These are phyloP conservation scores for Pterostichus niger DNA, from an alignment of 2,888 invertebrate species.

Conservation along the genomic window DNA sequence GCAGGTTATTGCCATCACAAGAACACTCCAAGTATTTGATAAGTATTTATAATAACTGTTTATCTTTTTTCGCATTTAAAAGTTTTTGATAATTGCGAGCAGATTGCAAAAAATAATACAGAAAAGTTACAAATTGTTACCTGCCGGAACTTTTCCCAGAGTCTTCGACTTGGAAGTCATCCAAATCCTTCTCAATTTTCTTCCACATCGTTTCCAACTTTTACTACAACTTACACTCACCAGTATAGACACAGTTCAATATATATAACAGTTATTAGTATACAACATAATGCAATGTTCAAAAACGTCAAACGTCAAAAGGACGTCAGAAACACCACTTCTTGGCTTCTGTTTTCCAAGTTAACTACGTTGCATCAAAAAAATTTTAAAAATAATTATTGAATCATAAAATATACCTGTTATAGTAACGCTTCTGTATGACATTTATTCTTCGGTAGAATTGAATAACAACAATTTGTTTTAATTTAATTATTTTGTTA, in stretches of 20 bases:
- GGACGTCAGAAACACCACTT: constrained; percentile 3
- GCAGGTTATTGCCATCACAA: constrained; percentile 55
- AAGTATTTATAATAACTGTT: constrained; percentile 62
- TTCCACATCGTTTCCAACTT: not conserved
- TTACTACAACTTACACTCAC: not conserved
- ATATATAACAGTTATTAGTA: not conserved
- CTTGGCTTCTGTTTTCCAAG: constrained; percentile 6
- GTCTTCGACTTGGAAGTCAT: not conserved
- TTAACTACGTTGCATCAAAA: not conserved
- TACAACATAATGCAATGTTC: not conserved
- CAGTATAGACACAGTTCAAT: not conserved
- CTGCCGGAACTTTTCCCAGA: constrained; percentile 34
- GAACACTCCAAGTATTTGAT: constrained; percentile 33
- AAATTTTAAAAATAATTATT: too few species aligned
- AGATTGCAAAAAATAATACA: constrained; percentile 28
- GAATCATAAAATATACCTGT: too few species aligned
- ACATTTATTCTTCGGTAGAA: too few species aligned
- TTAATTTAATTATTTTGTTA: too few species aligned
- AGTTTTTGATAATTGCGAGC: constrained; percentile 56
- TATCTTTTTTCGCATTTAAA: constrained; percentile 52
- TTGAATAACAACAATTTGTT: too few species aligned
- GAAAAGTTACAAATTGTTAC: constrained; percentile 34
- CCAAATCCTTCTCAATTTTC: not conserved
- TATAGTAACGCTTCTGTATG: too few species aligned
- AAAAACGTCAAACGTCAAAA: constrained; percentile 29